Base-by-base conservation (phyloP, 1,140 invertebrate genomes). In the Trinorchestia longiramus region DNA sequence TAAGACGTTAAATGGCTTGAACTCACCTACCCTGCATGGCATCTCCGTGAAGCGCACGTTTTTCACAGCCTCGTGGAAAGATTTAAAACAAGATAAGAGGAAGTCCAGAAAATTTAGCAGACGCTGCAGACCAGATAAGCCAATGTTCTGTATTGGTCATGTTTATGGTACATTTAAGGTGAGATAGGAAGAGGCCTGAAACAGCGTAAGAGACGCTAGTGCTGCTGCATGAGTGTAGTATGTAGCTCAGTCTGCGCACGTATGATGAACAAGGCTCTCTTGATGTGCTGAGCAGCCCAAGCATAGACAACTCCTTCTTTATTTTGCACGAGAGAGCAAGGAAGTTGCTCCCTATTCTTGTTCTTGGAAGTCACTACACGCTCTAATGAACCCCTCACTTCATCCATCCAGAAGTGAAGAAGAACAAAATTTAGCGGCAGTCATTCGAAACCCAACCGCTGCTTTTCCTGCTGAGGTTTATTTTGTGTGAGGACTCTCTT, bases 301-400 rank as follows among this genome's bases (percentile, higher is more conserved):
- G 28, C 88, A 90, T 41, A 90, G 88, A 90, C 88, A 90, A 90
- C 88, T 90, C 88, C 41, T 90, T 90, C 88, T 90, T 43, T 90
- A 90, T 90, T 90, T 90, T 90, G 88, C 88, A 42, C 15, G 11
- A 43, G 41, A 43, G 88, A 90, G n/a, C 88, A 42, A 43, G 88
- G 41, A 43, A 90, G 88, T 43, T 41, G 88, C 88, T 90, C 41
- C 88, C 88, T 42, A 90, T 90, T 90, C 88, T 90, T 90, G 88
- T 90, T 42, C 88, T 90, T 90, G 36, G 88, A 15, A 90, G 88
- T 90, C 88, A 90, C 88, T 90, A 90, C 88, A 90, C 88, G n/a
- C 28, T 90, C 62, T 90, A 90, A 90, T 90, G 88, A 90, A 42
- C 88, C 88, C 23, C 43, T 90, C 88, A 90, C 88, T 42, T 42